Evolutionary conservation across 2,797 vertebrate genomes (phyloP), one percentile per base, ranked within the genome.

Genomic region (Varecia variegata): DNA sequence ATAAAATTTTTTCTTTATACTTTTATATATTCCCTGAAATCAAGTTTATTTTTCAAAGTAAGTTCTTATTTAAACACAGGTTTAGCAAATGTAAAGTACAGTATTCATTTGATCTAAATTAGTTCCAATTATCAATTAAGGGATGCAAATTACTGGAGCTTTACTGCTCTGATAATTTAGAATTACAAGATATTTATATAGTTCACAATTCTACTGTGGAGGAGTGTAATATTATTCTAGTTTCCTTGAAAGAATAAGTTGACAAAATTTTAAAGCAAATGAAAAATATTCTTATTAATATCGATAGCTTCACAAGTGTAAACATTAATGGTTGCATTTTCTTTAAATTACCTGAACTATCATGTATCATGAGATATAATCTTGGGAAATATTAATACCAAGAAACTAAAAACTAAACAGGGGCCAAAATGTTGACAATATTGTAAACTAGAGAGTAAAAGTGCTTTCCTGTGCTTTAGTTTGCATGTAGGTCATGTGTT

Each of bases 291-390:
- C 81, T 91, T 62, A 95, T 95, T 58, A 95, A 85, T 94, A 91
- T 27, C 88, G 74, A 91, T 54, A 79, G 15, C 3, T 83, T 17
- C 18, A 70, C 23, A 58, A 62, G 30, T 83, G 91, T 93, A 93
- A 94, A 86, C 89, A 91, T 93, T 97, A 93, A 89, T 67, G 32
- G 32, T 40, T 93, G 38, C 10, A 89, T 94, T 97, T 93, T 94
- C 80, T 92, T 80, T 56, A 38, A 43, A 73, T 90, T 81, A 89
- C 18, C 27, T 77, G 21, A 85, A 40, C 27, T 47, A 60, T 76
- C 21, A 92, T 56, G 38, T 65, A 54, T 85, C 21, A 23, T 65
- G 32, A 90, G 13, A 70, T 40, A 60, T 17, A 87, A 92, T 13
- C 40, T 80, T 89, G 38, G 32, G 52, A 93, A 95, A 80, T 15